phyloP scores from a whole-genome alignment of 2,113 vertebrate genomes.

The Rhipidura dahli region DNA sequence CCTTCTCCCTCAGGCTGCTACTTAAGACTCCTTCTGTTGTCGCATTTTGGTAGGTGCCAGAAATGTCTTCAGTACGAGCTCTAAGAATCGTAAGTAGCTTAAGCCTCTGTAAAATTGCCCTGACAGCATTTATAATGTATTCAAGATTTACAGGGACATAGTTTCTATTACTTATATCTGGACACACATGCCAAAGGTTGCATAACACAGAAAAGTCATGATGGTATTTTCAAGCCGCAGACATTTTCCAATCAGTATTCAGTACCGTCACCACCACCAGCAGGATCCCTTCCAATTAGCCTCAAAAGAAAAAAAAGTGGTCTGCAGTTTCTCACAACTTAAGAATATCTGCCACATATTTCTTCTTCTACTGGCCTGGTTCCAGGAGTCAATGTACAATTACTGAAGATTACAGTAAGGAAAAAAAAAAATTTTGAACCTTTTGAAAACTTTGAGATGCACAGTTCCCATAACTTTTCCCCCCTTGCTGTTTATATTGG shows the following conservation, averaged over 20 bases:
- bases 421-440: not conserved
- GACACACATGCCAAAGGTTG: not conserved
- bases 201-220: not conserved
- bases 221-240: not conserved
- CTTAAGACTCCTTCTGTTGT: not conserved
- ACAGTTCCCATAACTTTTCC: not conserved
- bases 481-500: not conserved
- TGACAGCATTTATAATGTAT: not conserved
- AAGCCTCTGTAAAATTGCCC: not conserved
- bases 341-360: not conserved
- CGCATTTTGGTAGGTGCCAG: not conserved
- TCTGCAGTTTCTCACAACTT: not conserved
- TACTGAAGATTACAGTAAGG: not conserved
- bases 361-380: not conserved
- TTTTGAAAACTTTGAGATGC: not conserved
- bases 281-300: not conserved
- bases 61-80: not conserved
- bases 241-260: not conserved
- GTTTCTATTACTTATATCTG: not conserved
- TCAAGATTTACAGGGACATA: not conserved
- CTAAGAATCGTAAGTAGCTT: not conserved
- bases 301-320: not conserved
- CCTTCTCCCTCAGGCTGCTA: not conserved
- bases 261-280: not conserved
- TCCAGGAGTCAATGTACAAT: not conserved